These are phyloP conservation scores for Arge pagana DNA, from an alignment of 2,888 invertebrate species.

Conservation along the genomic window DNA sequence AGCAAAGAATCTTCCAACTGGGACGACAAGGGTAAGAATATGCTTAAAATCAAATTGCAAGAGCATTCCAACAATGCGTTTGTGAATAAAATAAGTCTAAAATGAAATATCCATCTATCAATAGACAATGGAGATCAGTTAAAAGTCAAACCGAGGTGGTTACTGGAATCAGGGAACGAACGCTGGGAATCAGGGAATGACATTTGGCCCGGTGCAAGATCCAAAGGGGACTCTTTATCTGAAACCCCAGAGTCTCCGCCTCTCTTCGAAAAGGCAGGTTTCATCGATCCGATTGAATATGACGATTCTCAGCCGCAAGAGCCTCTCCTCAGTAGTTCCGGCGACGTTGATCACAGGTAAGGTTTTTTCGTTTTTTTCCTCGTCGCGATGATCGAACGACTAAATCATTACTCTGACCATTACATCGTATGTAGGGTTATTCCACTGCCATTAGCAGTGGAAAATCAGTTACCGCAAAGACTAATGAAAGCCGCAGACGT, in stretches of 20 bases:
- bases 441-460: constrained; percentile 49
- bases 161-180: constrained; percentile 48
- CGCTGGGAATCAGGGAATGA: constrained; percentile 50
- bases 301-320: constrained; percentile 61
- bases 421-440: constrained; percentile 38
- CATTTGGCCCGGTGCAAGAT: constrained; percentile 43
- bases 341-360: constrained; percentile 56
- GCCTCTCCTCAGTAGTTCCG: constrained; percentile 48
- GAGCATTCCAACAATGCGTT: background rate
- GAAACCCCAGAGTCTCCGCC: constrained; percentile 73
- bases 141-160: constrained; percentile 45
- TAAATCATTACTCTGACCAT: background rate
- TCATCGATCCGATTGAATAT: constrained; percentile 66
- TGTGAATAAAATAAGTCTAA: too few relatives aligned
- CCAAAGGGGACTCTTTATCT: constrained; percentile 44
- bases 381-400: background rate
- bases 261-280: constrained; percentile 67
- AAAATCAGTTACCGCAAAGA: constrained; percentile 50
- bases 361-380: background rate
- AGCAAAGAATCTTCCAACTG: constrained; percentile 49
- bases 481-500: constrained; percentile 65
- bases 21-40: constrained; percentile 49
- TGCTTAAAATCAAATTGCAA: background rate
- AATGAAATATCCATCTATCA: too few relatives aligned
- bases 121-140: constrained; percentile 39